A percentile compares a stretch with the other conserved stretches of the same genome.
phyloP scores from a whole-genome alignment of 1,140 invertebrate species.

The Centruroides sculpturatus region DNA sequence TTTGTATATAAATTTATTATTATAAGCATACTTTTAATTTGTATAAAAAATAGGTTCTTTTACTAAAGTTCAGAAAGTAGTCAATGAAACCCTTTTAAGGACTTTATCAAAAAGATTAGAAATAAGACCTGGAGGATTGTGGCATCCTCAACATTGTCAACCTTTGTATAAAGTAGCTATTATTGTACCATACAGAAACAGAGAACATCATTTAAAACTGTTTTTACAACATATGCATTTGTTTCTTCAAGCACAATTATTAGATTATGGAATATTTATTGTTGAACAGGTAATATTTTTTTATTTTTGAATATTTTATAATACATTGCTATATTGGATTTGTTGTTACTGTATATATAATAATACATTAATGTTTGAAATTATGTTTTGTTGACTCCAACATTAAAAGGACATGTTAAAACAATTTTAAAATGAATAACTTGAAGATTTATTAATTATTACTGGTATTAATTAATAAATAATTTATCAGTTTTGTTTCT shows the following conservation, averaged over 20 bases:
- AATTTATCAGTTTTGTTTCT: no score
- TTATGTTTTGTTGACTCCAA: no score
- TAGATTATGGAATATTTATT: slow-evolving; percentile 83
- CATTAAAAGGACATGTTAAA: no score
- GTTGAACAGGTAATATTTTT: slow-evolving; percentile 54
- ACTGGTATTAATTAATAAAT: no score
- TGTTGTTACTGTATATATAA: no score
- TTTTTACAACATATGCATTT: slow-evolving; percentile 81
- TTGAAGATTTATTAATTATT: background rate
- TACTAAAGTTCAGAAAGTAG: slow-evolving; percentile 1
- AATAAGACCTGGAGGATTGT: slow-evolving; percentile 46
- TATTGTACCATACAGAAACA: slow-evolving; percentile 74
- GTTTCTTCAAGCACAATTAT: slow-evolving; percentile 68
- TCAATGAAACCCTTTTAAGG: slow-evolving; percentile 7
- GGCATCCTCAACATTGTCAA: slow-evolving; percentile 52
- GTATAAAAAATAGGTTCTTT: background rate
- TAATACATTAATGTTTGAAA: no score
- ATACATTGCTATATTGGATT: no score
- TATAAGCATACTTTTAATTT: background rate
- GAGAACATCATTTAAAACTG: slow-evolving; percentile 56
- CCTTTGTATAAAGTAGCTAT: slow-evolving; percentile 65
- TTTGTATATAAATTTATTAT: no score
- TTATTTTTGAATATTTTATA: no score
- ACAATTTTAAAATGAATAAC: background rate
- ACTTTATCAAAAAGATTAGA: slow-evolving; percentile 4